phyloP scores from a whole-genome alignment of 1,140 invertebrate genomes.

The Bombus confusus region DNA sequence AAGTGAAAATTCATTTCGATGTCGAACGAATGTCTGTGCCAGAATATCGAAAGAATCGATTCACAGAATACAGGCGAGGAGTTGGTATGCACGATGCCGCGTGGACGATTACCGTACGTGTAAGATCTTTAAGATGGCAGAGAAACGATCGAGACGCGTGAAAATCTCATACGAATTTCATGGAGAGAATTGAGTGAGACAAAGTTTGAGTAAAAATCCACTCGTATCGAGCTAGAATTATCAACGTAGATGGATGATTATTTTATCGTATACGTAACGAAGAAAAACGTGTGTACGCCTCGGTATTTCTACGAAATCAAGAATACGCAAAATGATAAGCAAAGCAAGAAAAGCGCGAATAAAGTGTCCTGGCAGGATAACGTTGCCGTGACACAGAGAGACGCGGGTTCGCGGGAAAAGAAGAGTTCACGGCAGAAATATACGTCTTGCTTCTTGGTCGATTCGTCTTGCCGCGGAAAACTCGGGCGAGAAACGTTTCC shows the following conservation, averaged over 20 bases:
- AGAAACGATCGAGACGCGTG: background rate
- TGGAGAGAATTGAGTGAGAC: no score
- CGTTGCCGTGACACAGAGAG: background rate
- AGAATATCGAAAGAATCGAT: no score
- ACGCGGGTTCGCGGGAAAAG: no score
- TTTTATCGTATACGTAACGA: background rate
- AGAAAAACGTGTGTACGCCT: background rate
- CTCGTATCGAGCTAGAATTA: background rate
- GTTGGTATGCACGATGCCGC: no score
- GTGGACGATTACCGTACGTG: no score
- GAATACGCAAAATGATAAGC: no score
- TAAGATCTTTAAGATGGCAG: no score
- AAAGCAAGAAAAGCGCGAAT: background rate
- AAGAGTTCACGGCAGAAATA: background rate
- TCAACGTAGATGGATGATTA: background rate
- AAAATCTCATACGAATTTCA: background rate
- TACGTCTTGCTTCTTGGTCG: conserved; percentile 16
- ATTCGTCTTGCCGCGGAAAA: conserved; percentile 21
- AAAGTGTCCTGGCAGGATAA: background rate
- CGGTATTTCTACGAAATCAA: background rate
- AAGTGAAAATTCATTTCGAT: no score
- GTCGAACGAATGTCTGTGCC: no score
- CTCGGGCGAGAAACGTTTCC: conserved; percentile 37
- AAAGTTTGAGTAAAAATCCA: background rate
- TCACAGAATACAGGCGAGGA: no score